Conservation (phyloP, 2,797 vertebrate species). For the Poecile montanus region DNA sequence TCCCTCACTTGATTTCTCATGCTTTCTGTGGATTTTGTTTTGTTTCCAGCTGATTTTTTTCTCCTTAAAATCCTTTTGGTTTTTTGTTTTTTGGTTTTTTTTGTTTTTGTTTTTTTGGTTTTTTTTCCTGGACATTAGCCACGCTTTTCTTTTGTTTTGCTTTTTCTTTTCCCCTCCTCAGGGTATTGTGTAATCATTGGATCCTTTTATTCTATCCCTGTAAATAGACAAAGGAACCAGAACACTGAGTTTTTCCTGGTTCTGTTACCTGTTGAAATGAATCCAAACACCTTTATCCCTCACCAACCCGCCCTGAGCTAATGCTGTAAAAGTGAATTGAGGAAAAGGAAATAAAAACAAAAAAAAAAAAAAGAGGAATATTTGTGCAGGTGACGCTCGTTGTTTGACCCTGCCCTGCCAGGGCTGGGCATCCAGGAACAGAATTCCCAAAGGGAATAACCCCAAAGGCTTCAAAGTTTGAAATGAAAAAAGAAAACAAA, state of each 20-base stretch:
- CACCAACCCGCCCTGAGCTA: neutral
- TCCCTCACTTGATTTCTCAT: neutral
- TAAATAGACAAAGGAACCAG: neutral
- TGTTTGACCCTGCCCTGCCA: neutral
- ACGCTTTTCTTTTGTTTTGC: neutral
- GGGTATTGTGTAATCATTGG: neutral
- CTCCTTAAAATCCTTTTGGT: neutral
- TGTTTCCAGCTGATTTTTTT: neutral
- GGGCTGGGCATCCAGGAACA: neutral
- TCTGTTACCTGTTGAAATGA: neutral
- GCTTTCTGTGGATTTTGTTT: neutral
- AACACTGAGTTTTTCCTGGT: neutral
- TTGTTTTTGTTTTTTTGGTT: neutral
- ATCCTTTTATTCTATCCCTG: conserved; percentile 1
- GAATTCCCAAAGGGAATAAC: neutral
- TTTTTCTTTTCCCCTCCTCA: neutral
- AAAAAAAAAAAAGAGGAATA: neutral
- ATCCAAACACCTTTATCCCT: neutral
- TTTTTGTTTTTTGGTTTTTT: neutral
- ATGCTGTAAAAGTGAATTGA: neutral
- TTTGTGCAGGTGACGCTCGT: neutral
- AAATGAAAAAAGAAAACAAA: neutral
- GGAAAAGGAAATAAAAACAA: neutral
- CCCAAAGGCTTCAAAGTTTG: neutral
- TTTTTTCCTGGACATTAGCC: accelerated